phyloP scores from a whole-genome alignment of 2,888 invertebrate genomes.

The Meloe dianella region DNA sequence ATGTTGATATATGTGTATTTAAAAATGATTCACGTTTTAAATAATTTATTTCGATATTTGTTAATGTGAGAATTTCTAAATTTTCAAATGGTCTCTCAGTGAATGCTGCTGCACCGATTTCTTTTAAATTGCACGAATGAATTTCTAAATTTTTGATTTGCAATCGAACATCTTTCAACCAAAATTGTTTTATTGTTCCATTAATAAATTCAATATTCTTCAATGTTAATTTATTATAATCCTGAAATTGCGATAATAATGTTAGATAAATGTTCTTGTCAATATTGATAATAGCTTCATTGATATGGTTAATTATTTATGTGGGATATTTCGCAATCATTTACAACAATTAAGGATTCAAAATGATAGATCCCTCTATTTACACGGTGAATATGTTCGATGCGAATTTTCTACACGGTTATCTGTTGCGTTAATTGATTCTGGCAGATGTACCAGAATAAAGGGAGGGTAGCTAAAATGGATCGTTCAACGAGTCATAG shows the following conservation, averaged over 20 bases:
- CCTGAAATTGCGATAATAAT: slow-evolving; percentile 1
- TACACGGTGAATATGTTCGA: too few relatives aligned
- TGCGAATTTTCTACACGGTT: too few relatives aligned
- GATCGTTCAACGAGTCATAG: too few relatives aligned
- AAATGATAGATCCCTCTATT: background rate
- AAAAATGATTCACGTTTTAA: slow-evolving; percentile 21
- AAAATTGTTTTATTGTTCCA: slow-evolving; percentile 15
- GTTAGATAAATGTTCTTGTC: background rate
- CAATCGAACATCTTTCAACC: slow-evolving; percentile 17
- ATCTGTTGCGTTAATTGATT: too few relatives aligned
- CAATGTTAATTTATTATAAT: slow-evolving; percentile 7
- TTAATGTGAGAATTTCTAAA: slow-evolving; percentile 25
- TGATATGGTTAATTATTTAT: background rate
- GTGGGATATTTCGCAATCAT: too few relatives aligned
- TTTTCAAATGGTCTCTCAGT: slow-evolving; percentile 31
- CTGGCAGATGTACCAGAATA: too few relatives aligned
- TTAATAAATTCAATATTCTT: background rate
- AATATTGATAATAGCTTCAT: background rate
- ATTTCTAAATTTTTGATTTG: slow-evolving; percentile 9
- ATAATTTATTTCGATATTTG: slow-evolving; percentile 33
- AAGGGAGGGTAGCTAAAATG: too few relatives aligned
- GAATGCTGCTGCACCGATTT: slow-evolving; percentile 31
- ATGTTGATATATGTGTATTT: slow-evolving; percentile 14
- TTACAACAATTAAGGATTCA: too few relatives aligned
- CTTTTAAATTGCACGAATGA: background rate